Percentiles rank a stretch among this genome's conserved stretches.
Conservation (phyloP, 2,797 vertebrate species). For the Helicolenus hilgendorfi region DNA sequence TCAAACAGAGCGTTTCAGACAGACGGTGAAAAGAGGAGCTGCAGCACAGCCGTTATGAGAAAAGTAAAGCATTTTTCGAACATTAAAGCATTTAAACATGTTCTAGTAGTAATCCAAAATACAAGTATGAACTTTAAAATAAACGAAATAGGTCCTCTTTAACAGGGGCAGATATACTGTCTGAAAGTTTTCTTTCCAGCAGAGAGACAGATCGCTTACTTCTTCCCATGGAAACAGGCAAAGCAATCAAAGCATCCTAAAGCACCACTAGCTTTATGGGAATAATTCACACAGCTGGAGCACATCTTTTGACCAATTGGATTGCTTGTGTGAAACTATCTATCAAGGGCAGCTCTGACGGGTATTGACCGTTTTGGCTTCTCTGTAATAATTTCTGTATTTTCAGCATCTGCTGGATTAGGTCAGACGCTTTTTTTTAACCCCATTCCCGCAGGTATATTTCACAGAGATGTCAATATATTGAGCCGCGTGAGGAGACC, state of each 20-base stretch:
- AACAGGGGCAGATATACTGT: not conserved
- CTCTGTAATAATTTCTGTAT: slow-evolving; percentile 42
- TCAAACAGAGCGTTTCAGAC: too few relatives aligned
- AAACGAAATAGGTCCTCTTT: not conserved
- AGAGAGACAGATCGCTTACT: not conserved
- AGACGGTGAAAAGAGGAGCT: too few relatives aligned
- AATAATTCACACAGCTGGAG: slow-evolving; percentile 43
- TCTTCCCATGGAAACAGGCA: not conserved
- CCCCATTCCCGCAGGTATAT: slow-evolving; percentile 15
- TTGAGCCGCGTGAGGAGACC: slow-evolving; percentile 37
- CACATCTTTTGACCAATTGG: not conserved
- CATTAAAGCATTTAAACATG: too few relatives aligned
- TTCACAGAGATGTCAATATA: slow-evolving; percentile 48
- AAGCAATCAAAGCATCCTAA: slow-evolving; percentile 9
- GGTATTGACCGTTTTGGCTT: slow-evolving; percentile 26
- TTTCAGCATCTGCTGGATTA: slow-evolving; percentile 46
- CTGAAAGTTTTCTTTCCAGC: not conserved
- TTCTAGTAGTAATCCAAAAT: too few relatives aligned
- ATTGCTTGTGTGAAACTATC: slow-evolving; percentile 19
- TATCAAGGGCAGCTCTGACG: slow-evolving; percentile 35
- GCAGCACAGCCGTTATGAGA: too few relatives aligned
- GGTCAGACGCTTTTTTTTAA: slow-evolving; percentile 12
- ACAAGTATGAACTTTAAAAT: too few relatives aligned
- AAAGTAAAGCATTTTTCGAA: too few relatives aligned
- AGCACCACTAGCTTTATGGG: not conserved